phyloP scores from a whole-genome alignment of 2,113 vertebrate genomes.

The Puma concolor region DNA sequence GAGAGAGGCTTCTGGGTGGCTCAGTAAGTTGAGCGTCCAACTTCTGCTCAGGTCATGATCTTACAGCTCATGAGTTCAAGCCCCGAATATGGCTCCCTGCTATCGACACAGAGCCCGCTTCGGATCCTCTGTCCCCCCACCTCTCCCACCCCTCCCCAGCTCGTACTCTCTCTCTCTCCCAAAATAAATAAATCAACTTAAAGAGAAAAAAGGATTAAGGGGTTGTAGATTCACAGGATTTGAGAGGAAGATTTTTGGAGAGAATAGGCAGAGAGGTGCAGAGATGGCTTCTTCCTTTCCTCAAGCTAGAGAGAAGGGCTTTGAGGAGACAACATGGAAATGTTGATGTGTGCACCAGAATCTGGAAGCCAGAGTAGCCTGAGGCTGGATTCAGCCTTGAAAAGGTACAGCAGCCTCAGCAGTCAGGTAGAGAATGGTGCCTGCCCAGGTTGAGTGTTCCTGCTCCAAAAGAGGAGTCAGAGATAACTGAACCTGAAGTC shows the following conservation, averaged over 20 bases:
- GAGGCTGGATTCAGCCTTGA: background rate
- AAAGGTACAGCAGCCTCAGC: background rate
- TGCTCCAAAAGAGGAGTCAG: background rate
- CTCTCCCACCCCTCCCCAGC: too few species aligned
- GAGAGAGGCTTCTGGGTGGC: background rate
- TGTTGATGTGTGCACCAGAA: background rate
- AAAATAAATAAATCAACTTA: too few species aligned
- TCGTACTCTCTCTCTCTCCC: too few species aligned
- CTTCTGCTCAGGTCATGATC: too few species aligned
- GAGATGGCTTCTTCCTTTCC: background rate
- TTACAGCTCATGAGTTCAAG: too few species aligned
- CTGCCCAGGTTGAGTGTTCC: background rate
- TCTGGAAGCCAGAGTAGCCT: background rate
- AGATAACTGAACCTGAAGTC: background rate
- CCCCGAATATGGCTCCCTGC: too few species aligned
- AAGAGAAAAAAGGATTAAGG: background rate
- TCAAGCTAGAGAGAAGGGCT: background rate
- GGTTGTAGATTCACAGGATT: background rate
- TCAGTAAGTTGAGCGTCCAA: too few species aligned
- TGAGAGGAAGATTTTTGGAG: background rate
- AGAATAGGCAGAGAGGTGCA: background rate
- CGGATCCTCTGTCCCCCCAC: too few species aligned
- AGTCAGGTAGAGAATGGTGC: background rate
- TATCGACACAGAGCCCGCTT: too few species aligned
- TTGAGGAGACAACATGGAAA: background rate